These are phyloP conservation scores for Channallabes apus DNA, from an alignment of 2,797 vertebrate species.

Conservation along the genomic window DNA sequence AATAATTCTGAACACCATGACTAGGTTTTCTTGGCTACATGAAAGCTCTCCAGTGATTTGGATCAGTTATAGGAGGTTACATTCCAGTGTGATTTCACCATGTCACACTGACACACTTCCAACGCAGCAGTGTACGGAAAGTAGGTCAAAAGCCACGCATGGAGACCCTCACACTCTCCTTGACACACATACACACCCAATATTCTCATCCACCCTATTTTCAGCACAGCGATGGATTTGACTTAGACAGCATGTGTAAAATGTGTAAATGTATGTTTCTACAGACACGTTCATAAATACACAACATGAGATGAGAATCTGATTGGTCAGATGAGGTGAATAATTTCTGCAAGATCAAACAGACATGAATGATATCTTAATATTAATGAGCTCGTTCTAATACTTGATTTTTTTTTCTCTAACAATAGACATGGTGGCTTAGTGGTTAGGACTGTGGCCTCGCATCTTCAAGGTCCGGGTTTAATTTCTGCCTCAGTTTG, in stretches of 20 bases:
- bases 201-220: background rate
- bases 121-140: conserved; percentile 27
- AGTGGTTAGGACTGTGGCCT: no score
- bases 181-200: background rate
- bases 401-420: no score
- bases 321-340: background rate
- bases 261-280: background rate
- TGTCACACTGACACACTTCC: conserved; percentile 42
- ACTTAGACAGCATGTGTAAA: background rate
- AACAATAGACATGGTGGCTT: no score
- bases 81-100: background rate
- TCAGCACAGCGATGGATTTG: background rate
- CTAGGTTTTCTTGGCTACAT: background rate
- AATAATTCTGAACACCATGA: background rate
- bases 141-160: conserved; percentile 15
- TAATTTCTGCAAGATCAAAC: background rate
- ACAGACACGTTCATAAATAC: background rate
- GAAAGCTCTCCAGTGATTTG: background rate
- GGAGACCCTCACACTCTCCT: background rate
- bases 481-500: no score
- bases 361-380: no score
- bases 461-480: no score
- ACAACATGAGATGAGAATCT: background rate
- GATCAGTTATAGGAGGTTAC: background rate
- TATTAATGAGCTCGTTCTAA: no score